Evolutionary conservation across 2,888 invertebrate species (phyloP).

Genomic region (Hirtodrosophila confusa): DNA sequence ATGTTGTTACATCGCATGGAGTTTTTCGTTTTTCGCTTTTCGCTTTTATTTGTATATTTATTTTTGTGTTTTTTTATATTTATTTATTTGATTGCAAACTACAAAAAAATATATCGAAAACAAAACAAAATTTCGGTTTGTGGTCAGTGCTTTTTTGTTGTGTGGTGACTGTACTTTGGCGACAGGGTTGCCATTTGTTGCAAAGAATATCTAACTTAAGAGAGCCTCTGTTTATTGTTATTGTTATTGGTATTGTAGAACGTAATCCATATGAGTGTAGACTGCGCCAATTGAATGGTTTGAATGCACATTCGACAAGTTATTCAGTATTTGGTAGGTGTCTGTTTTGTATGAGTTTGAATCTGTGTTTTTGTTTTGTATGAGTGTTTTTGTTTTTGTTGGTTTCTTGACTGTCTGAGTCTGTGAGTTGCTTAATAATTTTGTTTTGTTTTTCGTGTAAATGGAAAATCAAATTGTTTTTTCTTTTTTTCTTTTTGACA

Average conservation of each 20-base stretch:
- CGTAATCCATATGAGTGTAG: slow-evolving; percentile 56
- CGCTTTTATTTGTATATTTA: slow-evolving; percentile 14
- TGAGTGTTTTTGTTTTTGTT: slow-evolving; percentile 13
- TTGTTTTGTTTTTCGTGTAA: slow-evolving; percentile 55
- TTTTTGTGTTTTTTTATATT: neutral
- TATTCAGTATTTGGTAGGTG: slow-evolving; percentile 56
- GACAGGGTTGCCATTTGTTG: slow-evolving; percentile 61
- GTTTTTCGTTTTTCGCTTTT: slow-evolving; percentile 24
- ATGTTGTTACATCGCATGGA: slow-evolving; percentile 40
- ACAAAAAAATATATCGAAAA: slow-evolving; percentile 66
- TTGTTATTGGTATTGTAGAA: slow-evolving; percentile 33
- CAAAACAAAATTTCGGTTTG: slow-evolving; percentile 72
- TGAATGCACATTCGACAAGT: slow-evolving; percentile 68
- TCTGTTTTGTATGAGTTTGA: slow-evolving; percentile 29
- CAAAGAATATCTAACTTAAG: slow-evolving; percentile 73
- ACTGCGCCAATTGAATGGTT: slow-evolving; percentile 59
- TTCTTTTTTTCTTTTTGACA: slow-evolving; percentile 21
- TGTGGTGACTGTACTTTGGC: slow-evolving; percentile 56
- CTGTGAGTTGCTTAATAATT: slow-evolving; percentile 43
- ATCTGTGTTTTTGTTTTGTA: slow-evolving; percentile 57
- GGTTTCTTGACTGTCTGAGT: slow-evolving; percentile 16
- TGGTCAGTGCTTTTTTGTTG: slow-evolving; percentile 34
- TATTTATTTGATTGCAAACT: slow-evolving; percentile 74
- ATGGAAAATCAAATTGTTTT: slow-evolving; percentile 71
- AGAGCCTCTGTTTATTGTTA: slow-evolving; percentile 76